Evolutionary conservation across 35 echinoderm and acorn worm genomes (phyloP), one percentile per base, ranked within the genome.

Genomic region (Holothuria glaberrima): DNA sequence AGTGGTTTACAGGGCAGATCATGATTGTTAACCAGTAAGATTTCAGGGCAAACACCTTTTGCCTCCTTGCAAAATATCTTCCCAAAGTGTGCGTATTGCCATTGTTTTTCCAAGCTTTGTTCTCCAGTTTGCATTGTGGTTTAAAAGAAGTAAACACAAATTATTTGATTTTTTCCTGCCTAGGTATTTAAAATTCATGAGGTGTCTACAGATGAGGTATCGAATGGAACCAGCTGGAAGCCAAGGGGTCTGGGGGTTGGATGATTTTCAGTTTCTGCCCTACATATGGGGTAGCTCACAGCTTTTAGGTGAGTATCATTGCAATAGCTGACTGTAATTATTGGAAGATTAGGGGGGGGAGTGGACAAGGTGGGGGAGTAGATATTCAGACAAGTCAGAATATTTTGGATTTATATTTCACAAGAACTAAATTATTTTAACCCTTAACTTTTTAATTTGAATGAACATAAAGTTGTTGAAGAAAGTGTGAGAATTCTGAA

Each of bases 191-290:
- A 67, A 81, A 19, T 64, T 99, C 24, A 91, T 86, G 36, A 88
- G 97, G 30, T 88, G 84, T 36, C 76, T 99, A 18, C 97, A 98
- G 84, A 92, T 72, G 0, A 66, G 45, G 34, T 98, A 98, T 48
- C 65, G 59, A 7, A 99, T 99, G 97, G 93, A 99, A 58, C 97
- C 97, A 32, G 97, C 97, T 21, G 97, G 97, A 4, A 99, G 97
- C 54, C 97, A 98, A 57, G 97, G 97, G 3, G 97, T 95, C 4
- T 99, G 97, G 97, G 97, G 97, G 0, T 83, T 99, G 12, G 97
- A 99, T 95, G 97, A 99, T 78, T 95, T 95, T 75, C 97, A 99
- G 86, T 99, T 99, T 91, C 77, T 99, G 48, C 97, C 97, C 0
- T 99, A 93, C 50, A 91, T 93, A 22, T 99, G 97, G 97, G 97